These are phyloP conservation scores for Holothuria leucospilota DNA, from an alignment of 53 echinoderm and acorn worm species.

Conservation along the genomic window DNA sequence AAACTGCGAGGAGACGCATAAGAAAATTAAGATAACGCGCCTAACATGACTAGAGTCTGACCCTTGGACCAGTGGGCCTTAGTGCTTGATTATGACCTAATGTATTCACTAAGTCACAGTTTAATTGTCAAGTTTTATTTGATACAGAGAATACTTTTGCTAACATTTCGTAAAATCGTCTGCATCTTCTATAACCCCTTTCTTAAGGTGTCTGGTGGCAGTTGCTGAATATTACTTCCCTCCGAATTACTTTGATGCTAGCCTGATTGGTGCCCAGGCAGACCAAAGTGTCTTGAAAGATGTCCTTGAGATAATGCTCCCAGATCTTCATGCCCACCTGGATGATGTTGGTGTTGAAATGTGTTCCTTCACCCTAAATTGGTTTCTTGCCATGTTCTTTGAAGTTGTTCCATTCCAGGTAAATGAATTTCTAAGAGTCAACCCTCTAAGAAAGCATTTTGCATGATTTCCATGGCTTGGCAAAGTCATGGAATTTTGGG, in stretches of 20 bases:
- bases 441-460: too few species aligned
- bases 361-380: slow-evolving; percentile 98
- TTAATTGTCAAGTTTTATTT: not conserved
- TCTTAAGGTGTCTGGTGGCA: slow-evolving; percentile 87
- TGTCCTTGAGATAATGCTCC: slow-evolving; percentile 85
- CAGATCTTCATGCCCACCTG: slow-evolving; percentile 87
- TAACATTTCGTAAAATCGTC: not conserved
- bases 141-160: not conserved
- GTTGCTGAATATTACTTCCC: slow-evolving; percentile 98
- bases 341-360: slow-evolving; percentile 97
- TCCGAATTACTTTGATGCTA: slow-evolving; percentile 96
- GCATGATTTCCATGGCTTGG: too few species aligned
- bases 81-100: too few species aligned
- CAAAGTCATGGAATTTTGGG: too few species aligned
- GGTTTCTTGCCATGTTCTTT: slow-evolving; percentile 98
- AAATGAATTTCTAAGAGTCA: slow-evolving; percentile 14
- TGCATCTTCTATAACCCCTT: not conserved
- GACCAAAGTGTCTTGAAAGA: slow-evolving; percentile 97
- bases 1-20: too few species aligned
- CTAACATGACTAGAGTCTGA: too few species aligned
- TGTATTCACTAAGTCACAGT: too few species aligned
- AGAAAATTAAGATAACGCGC: too few species aligned
- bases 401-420: slow-evolving; percentile 95
- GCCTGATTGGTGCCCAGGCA: slow-evolving; percentile 97
- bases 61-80: too few species aligned